Conservation (phyloP, 2,888 invertebrate species). For the Chironomus riparius region DNA sequence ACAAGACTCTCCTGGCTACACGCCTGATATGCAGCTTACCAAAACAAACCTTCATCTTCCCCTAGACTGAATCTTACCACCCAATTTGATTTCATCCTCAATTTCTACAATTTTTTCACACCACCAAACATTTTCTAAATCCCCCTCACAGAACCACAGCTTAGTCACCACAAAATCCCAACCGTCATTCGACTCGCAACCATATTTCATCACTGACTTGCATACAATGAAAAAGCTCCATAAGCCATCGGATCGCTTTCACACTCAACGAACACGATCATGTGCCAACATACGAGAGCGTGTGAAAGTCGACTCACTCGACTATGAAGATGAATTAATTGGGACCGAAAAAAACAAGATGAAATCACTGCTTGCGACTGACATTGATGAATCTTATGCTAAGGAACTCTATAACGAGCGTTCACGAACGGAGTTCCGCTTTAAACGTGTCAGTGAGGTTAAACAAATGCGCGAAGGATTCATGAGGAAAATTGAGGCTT, state of each 20-base stretch:
- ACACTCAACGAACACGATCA: constrained; percentile 37
- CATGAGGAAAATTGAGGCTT: constrained; percentile 38
- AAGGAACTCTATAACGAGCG: constrained; percentile 35
- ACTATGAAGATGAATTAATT: constrained; percentile 34
- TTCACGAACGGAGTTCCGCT: constrained; percentile 33
- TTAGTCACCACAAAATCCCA: neutral
- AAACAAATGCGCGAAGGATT: constrained; percentile 36
- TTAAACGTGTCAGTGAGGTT: constrained; percentile 36
- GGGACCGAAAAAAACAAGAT: constrained; percentile 33
- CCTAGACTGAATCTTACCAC: no score
- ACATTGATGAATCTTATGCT: constrained; percentile 40
- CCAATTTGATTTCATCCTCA: no score
- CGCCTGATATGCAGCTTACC: no score
- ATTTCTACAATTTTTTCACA: no score
- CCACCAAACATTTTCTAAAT: no score
- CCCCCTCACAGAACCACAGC: neutral
- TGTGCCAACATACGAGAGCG: constrained; percentile 37
- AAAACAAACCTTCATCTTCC: no score
- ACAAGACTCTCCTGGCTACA: no score
- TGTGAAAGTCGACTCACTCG: constrained; percentile 35
- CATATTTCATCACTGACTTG: neutral
- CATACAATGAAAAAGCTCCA: constrained; percentile 32
- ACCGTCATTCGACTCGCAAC: neutral
- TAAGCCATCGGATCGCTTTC: constrained; percentile 36
- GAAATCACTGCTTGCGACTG: constrained; percentile 36